These are phyloP conservation scores for Allobates femoralis DNA, from an alignment of 2,797 vertebrate genomes.

Conservation along the genomic window DNA sequence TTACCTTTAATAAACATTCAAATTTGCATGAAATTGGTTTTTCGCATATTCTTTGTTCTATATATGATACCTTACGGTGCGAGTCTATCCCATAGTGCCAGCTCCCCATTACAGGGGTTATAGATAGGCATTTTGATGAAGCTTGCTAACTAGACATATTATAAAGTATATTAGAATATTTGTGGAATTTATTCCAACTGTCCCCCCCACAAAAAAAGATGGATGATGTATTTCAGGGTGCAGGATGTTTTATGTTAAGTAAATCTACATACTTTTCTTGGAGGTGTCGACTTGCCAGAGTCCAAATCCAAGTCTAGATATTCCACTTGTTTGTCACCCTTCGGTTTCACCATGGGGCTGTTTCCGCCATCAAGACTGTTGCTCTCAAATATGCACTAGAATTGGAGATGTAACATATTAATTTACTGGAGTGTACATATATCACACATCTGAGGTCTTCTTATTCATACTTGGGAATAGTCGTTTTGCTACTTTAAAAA, in stretches of 20 bases:
- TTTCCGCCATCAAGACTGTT: constrained; percentile 87
- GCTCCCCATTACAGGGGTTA: too few species aligned
- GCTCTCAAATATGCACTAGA: constrained; percentile 79
- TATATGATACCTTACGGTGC: too few species aligned
- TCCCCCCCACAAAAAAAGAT: too few species aligned
- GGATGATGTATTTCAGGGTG: not conserved
- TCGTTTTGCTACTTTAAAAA: not conserved
- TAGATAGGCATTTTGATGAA: too few species aligned
- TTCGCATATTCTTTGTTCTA: too few species aligned
- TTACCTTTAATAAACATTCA: too few species aligned
- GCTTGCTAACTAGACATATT: too few species aligned
- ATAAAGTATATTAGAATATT: too few species aligned
- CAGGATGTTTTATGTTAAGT: not conserved
- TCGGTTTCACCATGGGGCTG: constrained; percentile 93
- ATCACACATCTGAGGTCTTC: not conserved
- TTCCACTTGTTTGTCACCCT: constrained; percentile 97
- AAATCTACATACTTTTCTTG: constrained; percentile 85
- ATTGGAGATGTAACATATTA: constrained; percentile 62
- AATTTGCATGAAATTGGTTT: too few species aligned
- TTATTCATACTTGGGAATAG: not conserved
- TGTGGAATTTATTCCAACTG: too few species aligned
- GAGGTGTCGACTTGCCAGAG: constrained; percentile 94
- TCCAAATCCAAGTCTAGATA: constrained; percentile 97
- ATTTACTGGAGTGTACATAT: not conserved
- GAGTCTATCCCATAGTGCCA: too few species aligned